phyloP scores from a whole-genome alignment of 1,140 invertebrate species.

The Achroia grisella region DNA sequence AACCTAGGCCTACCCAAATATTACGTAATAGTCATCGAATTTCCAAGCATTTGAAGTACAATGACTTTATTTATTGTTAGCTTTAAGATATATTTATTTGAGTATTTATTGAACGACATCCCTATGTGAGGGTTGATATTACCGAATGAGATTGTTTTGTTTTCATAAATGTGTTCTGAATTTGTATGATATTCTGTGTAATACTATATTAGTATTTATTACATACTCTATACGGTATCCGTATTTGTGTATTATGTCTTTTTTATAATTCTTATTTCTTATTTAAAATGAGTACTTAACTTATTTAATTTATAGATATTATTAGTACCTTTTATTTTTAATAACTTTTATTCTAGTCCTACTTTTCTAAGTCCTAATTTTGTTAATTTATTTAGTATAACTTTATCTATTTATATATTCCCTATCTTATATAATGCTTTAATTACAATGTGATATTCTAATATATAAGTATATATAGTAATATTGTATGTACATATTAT shows the following conservation, averaged over 20 bases:
- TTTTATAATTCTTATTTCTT: conserved; percentile 21
- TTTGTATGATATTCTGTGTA: conserved; percentile 60
- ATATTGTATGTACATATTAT: conserved; percentile 14
- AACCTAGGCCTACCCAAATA: conserved; percentile 22
- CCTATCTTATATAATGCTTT: conserved; percentile 5
- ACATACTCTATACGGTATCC: conserved; percentile 66
- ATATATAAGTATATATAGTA: conserved; percentile 1
- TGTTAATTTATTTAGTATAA: conserved; percentile 10
- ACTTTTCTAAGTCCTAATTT: conserved; percentile 33
- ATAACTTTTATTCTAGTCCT: conserved; percentile 35
- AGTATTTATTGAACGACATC: conserved; percentile 42
- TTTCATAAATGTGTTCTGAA: conserved; percentile 54
- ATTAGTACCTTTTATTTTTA: not conserved
- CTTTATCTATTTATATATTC: conserved; percentile 10
- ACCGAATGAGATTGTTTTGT: conserved; percentile 35
- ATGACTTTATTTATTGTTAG: conserved; percentile 55
- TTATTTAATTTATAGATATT: too few relatives aligned
- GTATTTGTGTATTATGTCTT: conserved; percentile 66
- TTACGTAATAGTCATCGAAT: conserved; percentile 7
- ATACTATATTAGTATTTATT: conserved; percentile 67
- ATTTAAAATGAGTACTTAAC: not conserved
- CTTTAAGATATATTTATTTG: conserved; percentile 50
- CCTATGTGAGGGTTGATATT: conserved; percentile 40
- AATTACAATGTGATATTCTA: not conserved
- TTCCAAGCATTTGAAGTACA: conserved; percentile 7